phyloP scores from a whole-genome alignment of 2,113 vertebrate genomes.

The Phalacrocorax carbo region DNA sequence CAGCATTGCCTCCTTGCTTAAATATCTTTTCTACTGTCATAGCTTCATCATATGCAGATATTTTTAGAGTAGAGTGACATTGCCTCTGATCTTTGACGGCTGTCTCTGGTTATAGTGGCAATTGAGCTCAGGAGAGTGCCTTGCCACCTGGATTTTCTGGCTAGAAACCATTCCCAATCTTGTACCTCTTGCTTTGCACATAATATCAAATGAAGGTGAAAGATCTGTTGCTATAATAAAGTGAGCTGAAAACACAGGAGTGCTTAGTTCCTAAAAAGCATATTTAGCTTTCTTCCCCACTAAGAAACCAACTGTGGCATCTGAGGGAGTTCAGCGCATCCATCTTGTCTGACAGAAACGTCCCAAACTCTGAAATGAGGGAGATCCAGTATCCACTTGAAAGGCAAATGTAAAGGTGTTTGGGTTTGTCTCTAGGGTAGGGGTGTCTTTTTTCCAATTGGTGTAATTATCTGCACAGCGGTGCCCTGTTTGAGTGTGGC shows the following conservation, averaged over 20 bases:
- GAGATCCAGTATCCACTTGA: neutral
- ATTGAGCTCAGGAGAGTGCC: neutral
- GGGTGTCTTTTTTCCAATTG: neutral
- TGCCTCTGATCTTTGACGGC: neutral
- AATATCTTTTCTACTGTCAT: neutral
- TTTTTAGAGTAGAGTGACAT: conserved; percentile 33
- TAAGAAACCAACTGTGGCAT: neutral
- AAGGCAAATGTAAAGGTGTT: neutral
- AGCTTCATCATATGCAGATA: conserved; percentile 13
- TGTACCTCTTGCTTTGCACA: neutral
- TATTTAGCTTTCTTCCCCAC: neutral
- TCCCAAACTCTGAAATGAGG: neutral
- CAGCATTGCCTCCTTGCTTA: neutral
- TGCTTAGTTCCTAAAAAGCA: conserved; percentile 35
- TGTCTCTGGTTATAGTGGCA: neutral
- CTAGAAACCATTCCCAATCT: neutral
- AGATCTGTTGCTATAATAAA: conserved; percentile 15
- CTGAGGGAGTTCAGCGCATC: neutral
- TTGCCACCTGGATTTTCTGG: conserved; percentile 37
- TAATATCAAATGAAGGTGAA: conserved; percentile 19
- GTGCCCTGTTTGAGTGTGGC: neutral
- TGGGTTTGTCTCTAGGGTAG: neutral
- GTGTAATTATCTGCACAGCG: neutral
- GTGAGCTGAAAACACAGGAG: neutral
- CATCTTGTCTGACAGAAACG: neutral